These are phyloP conservation scores for Trinorchestia longiramus DNA, from an alignment of 1,140 invertebrate genomes.

Conservation along the genomic window DNA sequence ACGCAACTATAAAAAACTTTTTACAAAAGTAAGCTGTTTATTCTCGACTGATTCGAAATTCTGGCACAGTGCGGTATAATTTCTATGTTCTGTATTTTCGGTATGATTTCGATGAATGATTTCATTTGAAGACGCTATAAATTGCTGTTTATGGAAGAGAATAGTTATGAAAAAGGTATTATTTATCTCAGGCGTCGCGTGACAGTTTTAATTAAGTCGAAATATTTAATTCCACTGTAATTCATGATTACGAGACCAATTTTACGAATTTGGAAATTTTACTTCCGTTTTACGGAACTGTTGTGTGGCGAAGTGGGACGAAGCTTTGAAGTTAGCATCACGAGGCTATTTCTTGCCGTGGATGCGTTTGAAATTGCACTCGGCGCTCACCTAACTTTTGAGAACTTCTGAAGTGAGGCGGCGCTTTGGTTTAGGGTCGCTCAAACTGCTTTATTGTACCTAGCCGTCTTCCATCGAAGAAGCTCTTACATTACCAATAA, in stretches of 20 bases:
- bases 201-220: neutral
- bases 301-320: neutral
- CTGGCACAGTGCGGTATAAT: neutral
- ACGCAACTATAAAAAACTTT: no score
- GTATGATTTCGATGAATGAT: neutral
- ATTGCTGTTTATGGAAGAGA: neutral
- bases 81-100: neutral
- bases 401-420: conserved; percentile 33
- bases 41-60: no score
- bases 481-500: conserved; percentile 40
- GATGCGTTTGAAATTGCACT: conserved; percentile 17
- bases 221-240: neutral
- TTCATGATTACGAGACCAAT: neutral
- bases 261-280: neutral
- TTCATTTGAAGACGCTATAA: neutral
- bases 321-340: neutral
- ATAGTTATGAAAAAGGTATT: no score
- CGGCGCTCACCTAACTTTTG: conserved; percentile 27
- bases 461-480: neutral
- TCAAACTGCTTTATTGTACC: conserved; percentile 54
- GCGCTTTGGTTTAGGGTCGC: conserved; percentile 50
- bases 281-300: neutral
- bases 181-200: neutral
- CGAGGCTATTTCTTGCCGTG: conserved; percentile 13
- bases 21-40: no score